phyloP scores from a whole-genome alignment of 2,113 vertebrate species.

The Zapus hudsonius region DNA sequence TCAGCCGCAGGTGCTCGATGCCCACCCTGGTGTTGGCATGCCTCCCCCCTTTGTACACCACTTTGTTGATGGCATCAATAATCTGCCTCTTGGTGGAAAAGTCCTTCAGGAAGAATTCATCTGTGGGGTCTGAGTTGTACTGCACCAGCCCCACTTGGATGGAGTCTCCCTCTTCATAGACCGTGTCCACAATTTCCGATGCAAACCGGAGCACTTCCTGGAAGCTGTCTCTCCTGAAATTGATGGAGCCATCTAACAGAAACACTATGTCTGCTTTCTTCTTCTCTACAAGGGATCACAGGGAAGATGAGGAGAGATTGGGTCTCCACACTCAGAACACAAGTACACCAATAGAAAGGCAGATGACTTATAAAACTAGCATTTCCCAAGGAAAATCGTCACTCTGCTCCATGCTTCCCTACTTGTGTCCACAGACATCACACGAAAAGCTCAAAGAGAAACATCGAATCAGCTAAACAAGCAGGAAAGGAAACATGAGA shows the following conservation, averaged over 20 bases:
- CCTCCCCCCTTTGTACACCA: slow-evolving; percentile 92
- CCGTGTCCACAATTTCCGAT: slow-evolving; percentile 89
- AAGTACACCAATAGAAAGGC: neutral
- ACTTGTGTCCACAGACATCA: neutral
- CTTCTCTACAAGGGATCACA: slow-evolving; percentile 75
- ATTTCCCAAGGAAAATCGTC: rapidly evolving
- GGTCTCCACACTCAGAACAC: neutral
- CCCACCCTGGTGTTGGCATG: slow-evolving; percentile 90
- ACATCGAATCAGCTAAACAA: neutral
- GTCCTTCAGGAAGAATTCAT: slow-evolving; percentile 94
- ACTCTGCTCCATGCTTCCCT: neutral
- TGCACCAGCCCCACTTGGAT: slow-evolving; percentile 93
- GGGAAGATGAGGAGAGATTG: neutral
- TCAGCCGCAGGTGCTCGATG: slow-evolving; percentile 89
- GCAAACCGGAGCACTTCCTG: slow-evolving; percentile 90
- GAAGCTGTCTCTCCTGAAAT: slow-evolving; percentile 91
- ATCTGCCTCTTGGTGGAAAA: slow-evolving; percentile 89
- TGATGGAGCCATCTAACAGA: slow-evolving; percentile 96
- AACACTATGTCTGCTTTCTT: slow-evolving; percentile 97
- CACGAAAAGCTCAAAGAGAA: neutral
- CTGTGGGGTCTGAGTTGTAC: slow-evolving; percentile 92
- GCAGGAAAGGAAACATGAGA: neutral
- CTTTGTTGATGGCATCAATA: slow-evolving; percentile 86
- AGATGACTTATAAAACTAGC: neutral
- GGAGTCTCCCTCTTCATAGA: slow-evolving; percentile 89